Evolutionary conservation across 2,888 invertebrate species (phyloP), one percentile per base, ranked within the genome.

Genomic region (Ophion ventricosus): DNA sequence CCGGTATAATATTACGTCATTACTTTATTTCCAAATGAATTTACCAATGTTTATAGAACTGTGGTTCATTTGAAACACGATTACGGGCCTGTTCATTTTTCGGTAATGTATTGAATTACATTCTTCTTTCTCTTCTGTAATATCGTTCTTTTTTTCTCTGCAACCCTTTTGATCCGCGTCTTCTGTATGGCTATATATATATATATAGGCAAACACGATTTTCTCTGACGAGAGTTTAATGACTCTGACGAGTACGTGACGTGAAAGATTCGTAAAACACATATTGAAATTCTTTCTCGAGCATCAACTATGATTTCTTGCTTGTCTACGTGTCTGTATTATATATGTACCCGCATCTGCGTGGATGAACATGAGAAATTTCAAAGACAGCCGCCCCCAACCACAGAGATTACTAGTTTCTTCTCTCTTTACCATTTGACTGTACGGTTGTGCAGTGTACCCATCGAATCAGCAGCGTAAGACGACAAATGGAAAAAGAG

Each of bases 331-430:
- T 64, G 40, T 54, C 59, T 59, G 10, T 54, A 40, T 43, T 23
- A 67, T 54, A 61, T 56, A 29, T n/a, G 40, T 74, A 70, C 78
- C 75, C 69, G 72, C 75, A 72, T 79, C 54, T 29, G 25, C 73
- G 56, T 57, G 76, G 63, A 76, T 59, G 81, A 79, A 57, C 35
- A 54, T 82, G 64, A 76, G 67, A 64, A 59, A 54, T 84, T 76
- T 84, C 84, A 79, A 82, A 84, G 72, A 79, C 74, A 56, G 67
- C 84, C 84, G 66, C 78, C 74, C 75, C 75, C 72, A 72, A 81
- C 81, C 81, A 66, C 81, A 76, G 64, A 59, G 61, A 82, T 82
- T 79, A 70, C 78, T 64, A 78, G 81, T 43, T 81, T 81, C 57
- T 64, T 43, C 56, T 64, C 29, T 76, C 26, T 64, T 59, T n/a